Evolutionary conservation across 1,140 invertebrate species (phyloP), one percentile per base, ranked within the genome.

Genomic region (Bombyx mandarina): DNA sequence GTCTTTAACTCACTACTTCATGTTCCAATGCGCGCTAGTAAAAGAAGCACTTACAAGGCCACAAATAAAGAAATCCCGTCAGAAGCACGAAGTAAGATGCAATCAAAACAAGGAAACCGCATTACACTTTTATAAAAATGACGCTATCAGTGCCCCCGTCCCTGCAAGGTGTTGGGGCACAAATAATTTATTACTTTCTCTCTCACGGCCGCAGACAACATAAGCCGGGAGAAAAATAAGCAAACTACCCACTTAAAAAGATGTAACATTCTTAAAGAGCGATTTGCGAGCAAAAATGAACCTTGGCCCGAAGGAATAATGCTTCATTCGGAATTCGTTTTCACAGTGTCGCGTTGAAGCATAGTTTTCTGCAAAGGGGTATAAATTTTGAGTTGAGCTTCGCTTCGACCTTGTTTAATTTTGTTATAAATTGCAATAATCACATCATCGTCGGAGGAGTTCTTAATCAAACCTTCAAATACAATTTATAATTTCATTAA

Each of bases 401-500:
- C 66, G 74, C 73, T 70, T 76, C 75, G 71, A 74, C 77, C 75
- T 82, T 86, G 82, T 86, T 84, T 86, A 86, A 84, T 86, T 84
- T 86, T 75, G 79, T 82, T 79, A 82, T 86, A 86, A 86, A 86
- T 86, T 83, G 82, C 75, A 81, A 82, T 86, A 84, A 86, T 86
- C 84, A 75, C 83, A 82, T 83, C 83, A 84, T 75, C 61, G 68
- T 57, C 64, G 65, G 60, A 52, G 67, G 59, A 67, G 73, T 65
- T 68, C 81, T 86, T 79, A 82, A 86, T 84, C 79, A 79, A 65
- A 64, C 61, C 77, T 35, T 35, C 26, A 35, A 35, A 35, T 35
- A 35, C 26, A 3, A 35, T 35, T 35, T 35, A 35, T 35, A 35
- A 35, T 35, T 35, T 2, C 26, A 35, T 35, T 35, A 35, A 18